Evolutionary conservation across 1,140 invertebrate genomes (phyloP), one percentile per base, ranked within the genome.

Genomic region (Tribolium madens): DNA sequence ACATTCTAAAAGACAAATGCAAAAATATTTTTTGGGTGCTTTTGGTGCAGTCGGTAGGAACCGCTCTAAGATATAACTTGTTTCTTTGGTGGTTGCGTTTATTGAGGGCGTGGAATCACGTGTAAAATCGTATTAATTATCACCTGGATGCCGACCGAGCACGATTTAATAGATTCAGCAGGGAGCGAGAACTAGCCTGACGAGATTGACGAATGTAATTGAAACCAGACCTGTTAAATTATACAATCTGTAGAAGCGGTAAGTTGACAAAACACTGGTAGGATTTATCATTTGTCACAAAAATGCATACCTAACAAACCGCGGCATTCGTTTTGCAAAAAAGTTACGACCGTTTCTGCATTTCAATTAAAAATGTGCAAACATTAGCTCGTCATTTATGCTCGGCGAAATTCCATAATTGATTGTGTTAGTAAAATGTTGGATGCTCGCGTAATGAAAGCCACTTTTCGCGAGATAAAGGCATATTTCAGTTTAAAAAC

Each of bases 251-350:
- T 46, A 76, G 68, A 72, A 73, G 36, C 72, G 78, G 77, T 76
- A 80, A 81, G 79, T 78, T 80, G 81, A 80, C 81, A 81, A 81
- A 82, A 81, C 79, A 77, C 31, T 69, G 75, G 26, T 42, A 77
- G 80, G 75, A 81, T 80, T 83, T 81, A 82, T 83, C 81, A 81
- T 83, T 84, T 82, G 78, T 81, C 78, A 80, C 79, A 84, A 84
- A 84, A 84, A 83, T 84, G 81, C 83, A 83, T 84, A 83, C 77
- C 81, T 84, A 84, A 84, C 83, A 81, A 84, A 81, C 81, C 83
- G 77, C 79, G 78, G 76, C 78, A 71, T 75, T 77, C 73, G 70
- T 75, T 72, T 71, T 72, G 17, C 33, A 77, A 79, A 81, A n/a
- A 82, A 81, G 78, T 82, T 82, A 64, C 76, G 71, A 74, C 76